These are phyloP conservation scores for Calcarius ornatus DNA, from an alignment of 2,113 vertebrate genomes.

Conservation along the genomic window DNA sequence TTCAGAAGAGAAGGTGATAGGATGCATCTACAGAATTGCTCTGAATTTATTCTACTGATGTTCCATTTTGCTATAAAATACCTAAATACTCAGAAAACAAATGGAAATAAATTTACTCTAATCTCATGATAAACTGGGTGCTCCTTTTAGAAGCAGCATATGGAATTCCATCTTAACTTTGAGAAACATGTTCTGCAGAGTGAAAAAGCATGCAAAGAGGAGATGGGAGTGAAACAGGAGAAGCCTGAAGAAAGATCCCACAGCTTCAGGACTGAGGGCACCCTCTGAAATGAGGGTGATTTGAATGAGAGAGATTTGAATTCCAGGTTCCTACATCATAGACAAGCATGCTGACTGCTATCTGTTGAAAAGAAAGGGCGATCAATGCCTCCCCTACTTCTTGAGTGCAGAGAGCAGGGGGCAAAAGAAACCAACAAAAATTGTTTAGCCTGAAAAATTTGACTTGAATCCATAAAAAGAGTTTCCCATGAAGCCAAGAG, in stretches of 20 bases:
- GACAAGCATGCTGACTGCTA: neutral
- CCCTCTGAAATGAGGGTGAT: neutral
- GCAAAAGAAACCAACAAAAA: neutral
- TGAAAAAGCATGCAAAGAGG: neutral
- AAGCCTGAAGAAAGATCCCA: neutral
- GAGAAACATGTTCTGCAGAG: neutral
- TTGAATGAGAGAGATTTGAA: neutral
- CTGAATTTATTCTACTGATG: neutral
- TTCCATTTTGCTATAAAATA: neutral
- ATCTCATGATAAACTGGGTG: neutral
- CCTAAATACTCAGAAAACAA: neutral
- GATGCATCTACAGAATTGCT: neutral
- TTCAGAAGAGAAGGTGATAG: neutral
- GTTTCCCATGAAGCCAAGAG: neutral
- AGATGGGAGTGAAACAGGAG: neutral
- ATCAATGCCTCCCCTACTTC: neutral
- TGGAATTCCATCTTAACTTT: neutral
- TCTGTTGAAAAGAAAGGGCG: neutral
- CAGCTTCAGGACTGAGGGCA: neutral
- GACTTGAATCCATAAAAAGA: neutral
- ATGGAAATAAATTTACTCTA: neutral
- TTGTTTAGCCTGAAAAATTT: neutral
- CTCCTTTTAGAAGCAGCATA: neutral
- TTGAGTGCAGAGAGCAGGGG: neutral
- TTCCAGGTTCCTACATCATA: neutral